Percentiles rank a stretch among this genome's conserved stretches.
Evolutionary conservation across 2,888 invertebrate species (phyloP).

Genomic region (Carterocephalus palaemon): DNA sequence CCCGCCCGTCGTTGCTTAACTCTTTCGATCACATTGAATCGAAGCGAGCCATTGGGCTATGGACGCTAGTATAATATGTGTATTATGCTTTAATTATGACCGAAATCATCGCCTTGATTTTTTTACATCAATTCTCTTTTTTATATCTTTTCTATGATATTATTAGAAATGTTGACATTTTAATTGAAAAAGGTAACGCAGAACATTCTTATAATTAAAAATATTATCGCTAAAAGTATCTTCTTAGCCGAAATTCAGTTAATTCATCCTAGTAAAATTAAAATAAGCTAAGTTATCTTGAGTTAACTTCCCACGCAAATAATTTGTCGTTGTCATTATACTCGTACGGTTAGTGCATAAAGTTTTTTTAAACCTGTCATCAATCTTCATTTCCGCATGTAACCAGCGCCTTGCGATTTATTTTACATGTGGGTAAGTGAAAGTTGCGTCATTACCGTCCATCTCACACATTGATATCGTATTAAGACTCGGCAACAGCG

Average conservation of each 20-base stretch:
- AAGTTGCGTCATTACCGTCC: conserved; percentile 65
- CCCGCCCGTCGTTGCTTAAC: no score
- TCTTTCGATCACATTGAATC: no score
- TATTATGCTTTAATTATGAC: no score
- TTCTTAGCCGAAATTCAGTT: no score
- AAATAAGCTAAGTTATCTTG: background rate
- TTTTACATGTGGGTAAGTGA: conserved; percentile 64
- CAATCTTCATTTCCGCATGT: conserved; percentile 72
- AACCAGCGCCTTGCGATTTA: conserved; percentile 63
- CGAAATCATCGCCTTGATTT: no score
- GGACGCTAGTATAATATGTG: no score
- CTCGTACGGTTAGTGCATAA: conserved; percentile 30
- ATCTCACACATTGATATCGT: conserved; percentile 46
- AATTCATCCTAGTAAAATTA: background rate
- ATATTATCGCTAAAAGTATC: background rate
- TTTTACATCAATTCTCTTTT: no score
- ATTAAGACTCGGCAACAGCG: conserved; percentile 27
- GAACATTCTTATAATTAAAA: conserved; percentile 1
- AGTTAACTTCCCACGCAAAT: background rate
- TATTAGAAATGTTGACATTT: no score
- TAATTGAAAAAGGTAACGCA: no score
- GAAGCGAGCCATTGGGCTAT: no score
- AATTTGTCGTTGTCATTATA: conserved; percentile 13
- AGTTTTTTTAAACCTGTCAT: conserved; percentile 52
- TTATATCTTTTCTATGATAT: no score